A percentile compares a stretch with the other conserved stretches of the same genome.
phyloP scores from a whole-genome alignment of 2,888 invertebrate species.

The Mythimna vitellina region DNA sequence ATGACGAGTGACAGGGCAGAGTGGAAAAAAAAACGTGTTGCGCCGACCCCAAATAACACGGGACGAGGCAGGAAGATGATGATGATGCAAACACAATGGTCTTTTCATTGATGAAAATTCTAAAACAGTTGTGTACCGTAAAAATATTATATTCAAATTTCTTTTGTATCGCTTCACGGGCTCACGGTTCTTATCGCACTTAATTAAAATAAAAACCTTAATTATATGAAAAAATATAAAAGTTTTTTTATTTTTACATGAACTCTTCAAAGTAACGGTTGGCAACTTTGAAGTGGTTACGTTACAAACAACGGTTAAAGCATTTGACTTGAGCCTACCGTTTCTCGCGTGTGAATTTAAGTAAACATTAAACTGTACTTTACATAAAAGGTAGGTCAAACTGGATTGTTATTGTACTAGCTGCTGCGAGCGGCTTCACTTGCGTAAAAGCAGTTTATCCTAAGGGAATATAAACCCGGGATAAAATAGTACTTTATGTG shows the following conservation, averaged over 20 bases:
- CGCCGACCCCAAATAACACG: too few relatives aligned
- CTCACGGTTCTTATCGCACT: neutral
- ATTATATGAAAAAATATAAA: neutral
- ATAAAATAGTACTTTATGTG: too few relatives aligned
- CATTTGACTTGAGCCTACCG: conserved; percentile 62
- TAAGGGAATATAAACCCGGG: too few relatives aligned
- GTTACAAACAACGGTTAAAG: conserved; percentile 69
- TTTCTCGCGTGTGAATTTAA: conserved; percentile 64
- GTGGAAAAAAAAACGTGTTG: too few relatives aligned
- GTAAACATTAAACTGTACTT: conserved; percentile 47
- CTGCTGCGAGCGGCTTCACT: too few relatives aligned
- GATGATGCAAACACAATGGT: too few relatives aligned
- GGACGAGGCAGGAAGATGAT: too few relatives aligned
- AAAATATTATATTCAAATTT: neutral
- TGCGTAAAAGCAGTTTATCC: too few relatives aligned
- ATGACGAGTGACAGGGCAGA: too few relatives aligned
- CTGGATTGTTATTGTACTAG: conserved; percentile 7
- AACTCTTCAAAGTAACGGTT: conserved; percentile 25
- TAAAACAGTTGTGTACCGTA: neutral
- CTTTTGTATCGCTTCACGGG: neutral
- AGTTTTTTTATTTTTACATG: neutral
- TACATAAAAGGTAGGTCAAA: conserved; percentile 20
- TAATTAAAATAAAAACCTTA: conserved; percentile 1
- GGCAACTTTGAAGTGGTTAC: conserved; percentile 48
- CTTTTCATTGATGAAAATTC: neutral